These are phyloP conservation scores for Dryoscopus gambensis DNA, from an alignment of 2,113 vertebrate genomes.

Conservation along the genomic window DNA sequence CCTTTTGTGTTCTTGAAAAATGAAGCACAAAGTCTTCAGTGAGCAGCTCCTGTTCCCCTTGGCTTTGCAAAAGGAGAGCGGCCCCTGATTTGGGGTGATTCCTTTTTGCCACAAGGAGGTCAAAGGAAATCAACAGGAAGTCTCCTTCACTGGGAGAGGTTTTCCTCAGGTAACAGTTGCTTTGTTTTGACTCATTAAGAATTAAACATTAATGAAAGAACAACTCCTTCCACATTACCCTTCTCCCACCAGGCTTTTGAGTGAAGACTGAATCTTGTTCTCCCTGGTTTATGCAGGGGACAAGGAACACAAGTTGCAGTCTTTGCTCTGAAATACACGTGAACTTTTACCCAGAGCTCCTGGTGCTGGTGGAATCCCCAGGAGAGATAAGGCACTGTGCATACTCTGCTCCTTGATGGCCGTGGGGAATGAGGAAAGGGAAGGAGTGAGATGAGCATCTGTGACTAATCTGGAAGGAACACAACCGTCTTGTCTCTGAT, in stretches of 20 bases:
- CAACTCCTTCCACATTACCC: not conserved
- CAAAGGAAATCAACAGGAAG: not conserved
- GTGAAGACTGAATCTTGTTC: not conserved
- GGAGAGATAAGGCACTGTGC: not conserved
- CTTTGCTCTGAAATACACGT: not conserved
- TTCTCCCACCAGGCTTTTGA: not conserved
- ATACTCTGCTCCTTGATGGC: not conserved
- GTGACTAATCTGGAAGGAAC: not conserved
- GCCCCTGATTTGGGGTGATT: not conserved
- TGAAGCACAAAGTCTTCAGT: not conserved
- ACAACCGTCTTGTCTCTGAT: not conserved
- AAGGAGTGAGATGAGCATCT: not conserved
- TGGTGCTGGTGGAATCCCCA: not conserved
- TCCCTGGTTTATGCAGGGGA: not conserved
- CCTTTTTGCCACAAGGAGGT: not conserved
- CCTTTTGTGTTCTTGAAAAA: not conserved
- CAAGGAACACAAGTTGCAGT: not conserved
- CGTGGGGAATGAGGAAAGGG: slow-evolving; percentile 19
- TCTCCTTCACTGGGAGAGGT: not conserved
- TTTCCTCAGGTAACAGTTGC: not conserved
- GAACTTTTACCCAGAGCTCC: not conserved
- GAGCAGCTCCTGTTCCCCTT: not conserved
- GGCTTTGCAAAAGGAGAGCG: not conserved
- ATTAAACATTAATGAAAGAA: not conserved
- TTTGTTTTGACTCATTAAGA: not conserved